Percentiles rank a stretch among this genome's conserved stretches.
Evolutionary conservation across 2,888 invertebrate species (phyloP).

Genomic region (Pachymerium ferrugineum): DNA sequence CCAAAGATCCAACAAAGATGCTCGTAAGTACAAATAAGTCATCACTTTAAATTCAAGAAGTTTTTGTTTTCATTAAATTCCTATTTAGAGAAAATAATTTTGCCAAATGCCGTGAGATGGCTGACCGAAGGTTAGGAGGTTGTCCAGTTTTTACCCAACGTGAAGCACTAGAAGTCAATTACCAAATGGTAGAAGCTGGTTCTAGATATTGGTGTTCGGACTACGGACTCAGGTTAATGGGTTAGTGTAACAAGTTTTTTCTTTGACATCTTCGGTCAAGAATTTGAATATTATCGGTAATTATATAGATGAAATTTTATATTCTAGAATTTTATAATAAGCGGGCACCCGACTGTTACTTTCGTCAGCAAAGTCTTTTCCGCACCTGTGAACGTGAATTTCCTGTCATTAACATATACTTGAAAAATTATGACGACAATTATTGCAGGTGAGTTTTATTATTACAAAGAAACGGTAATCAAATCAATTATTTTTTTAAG

Average conservation of each 20-base stretch:
- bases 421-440: conserved; percentile 7
- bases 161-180: background rate
- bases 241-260: background rate
- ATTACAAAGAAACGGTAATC: background rate
- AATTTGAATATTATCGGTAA: background rate
- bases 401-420: background rate
- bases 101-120: background rate
- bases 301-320: background rate
- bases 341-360: conserved; percentile 7
- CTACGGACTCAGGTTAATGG: background rate
- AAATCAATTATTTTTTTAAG: too few relatives aligned
- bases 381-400: conserved; percentile 6
- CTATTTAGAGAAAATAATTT: background rate
- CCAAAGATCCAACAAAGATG: background rate
- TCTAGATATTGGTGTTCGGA: conserved; percentile 4
- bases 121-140: background rate
- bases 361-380: conserved; percentile 4
- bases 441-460: conserved; percentile 5
- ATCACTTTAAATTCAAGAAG: too few relatives aligned
- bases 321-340: conserved; percentile 6
- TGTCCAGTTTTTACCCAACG: background rate
- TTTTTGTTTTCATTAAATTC: background rate
- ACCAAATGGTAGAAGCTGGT: background rate
- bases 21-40: background rate
- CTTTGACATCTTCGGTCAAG: too few relatives aligned